These are phyloP conservation scores for Poeciliopsis prolifica DNA, from an alignment of 2,113 vertebrate species.

Conservation along the genomic window DNA sequence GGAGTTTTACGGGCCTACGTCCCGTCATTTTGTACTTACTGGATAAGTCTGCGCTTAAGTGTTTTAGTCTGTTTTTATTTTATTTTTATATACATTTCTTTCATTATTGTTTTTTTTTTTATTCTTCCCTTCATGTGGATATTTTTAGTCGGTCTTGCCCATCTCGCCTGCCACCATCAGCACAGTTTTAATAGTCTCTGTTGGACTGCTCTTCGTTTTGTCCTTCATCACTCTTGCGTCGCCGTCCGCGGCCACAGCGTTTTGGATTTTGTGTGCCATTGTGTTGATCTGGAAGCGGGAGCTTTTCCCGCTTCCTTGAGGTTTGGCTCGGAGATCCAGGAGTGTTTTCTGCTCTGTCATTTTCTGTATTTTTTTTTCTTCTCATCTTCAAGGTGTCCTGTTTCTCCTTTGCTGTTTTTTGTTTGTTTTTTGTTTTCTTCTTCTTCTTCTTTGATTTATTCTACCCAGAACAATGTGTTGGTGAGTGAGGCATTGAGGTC, in stretches of 20 bases:
- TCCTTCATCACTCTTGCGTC: slow-evolving; percentile 28
- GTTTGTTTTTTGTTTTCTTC: background rate
- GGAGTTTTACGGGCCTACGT: slow-evolving; percentile 17
- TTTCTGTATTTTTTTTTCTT: slow-evolving; percentile 22
- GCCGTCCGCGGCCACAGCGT: slow-evolving; percentile 42
- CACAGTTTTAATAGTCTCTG: slow-evolving; percentile 32
- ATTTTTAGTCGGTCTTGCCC: slow-evolving; percentile 31
- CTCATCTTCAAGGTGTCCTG: slow-evolving; percentile 52
- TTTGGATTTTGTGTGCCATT: slow-evolving; percentile 60
- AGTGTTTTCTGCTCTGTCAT: slow-evolving; percentile 55
- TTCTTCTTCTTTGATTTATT: slow-evolving; percentile 37
- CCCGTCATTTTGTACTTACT: slow-evolving; percentile 31
- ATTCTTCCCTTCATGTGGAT: slow-evolving; percentile 32
- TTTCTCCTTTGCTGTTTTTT: slow-evolving; percentile 18
- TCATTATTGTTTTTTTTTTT: background rate
- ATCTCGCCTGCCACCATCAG: slow-evolving; percentile 19
- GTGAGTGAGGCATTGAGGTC: slow-evolving; percentile 71
- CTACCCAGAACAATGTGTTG: slow-evolving; percentile 67
- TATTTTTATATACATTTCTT: background rate
- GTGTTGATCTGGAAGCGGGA: slow-evolving; percentile 38
- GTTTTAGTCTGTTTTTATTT: slow-evolving; percentile 1
- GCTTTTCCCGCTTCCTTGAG: slow-evolving; percentile 4
- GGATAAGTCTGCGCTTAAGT: slow-evolving; percentile 31
- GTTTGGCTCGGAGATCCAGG: slow-evolving; percentile 45
- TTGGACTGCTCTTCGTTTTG: slow-evolving; percentile 34